phyloP scores from a whole-genome alignment of 1,140 invertebrate species.

The Cydia strobilella region DNA sequence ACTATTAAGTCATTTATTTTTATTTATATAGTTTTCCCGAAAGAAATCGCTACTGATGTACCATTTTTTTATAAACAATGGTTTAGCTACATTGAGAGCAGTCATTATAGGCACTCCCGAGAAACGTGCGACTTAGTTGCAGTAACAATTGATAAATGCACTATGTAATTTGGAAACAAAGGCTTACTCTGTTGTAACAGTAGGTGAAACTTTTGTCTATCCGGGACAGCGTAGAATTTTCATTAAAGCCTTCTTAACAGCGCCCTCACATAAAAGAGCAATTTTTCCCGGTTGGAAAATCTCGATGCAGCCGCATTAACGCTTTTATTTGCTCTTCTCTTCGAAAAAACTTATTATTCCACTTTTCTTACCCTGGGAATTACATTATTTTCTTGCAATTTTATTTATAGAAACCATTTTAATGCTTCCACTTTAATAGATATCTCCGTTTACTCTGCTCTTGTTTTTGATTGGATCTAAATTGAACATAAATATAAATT shows the following conservation, averaged over 20 bases:
- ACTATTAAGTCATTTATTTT: no score
- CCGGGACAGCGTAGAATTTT: conserved; percentile 66
- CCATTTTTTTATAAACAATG: conserved; percentile 7
- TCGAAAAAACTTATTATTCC: conserved; percentile 78
- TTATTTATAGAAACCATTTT: conserved; percentile 47
- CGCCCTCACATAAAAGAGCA: conserved; percentile 74
- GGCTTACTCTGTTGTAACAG: conserved; percentile 46
- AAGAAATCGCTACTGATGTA: no score
- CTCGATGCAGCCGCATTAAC: conserved; percentile 77
- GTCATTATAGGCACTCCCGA: background rate
- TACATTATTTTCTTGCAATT: conserved; percentile 71
- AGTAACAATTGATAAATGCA: conserved; percentile 44
- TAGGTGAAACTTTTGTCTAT: conserved; percentile 49
- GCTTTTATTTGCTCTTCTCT: conserved; percentile 76
- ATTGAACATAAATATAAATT: background rate
- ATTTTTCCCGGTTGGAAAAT: conserved; percentile 76
- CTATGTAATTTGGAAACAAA: conserved; percentile 49
- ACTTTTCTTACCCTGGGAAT: conserved; percentile 70
- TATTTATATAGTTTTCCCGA: no score
- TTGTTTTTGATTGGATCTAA: conserved; percentile 6
- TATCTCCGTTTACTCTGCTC: conserved; percentile 21
- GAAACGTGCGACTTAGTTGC: conserved; percentile 25
- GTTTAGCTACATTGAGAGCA: background rate
- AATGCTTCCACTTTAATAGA: conserved; percentile 32
- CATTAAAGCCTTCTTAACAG: conserved; percentile 74